Conservation (phyloP, 1,140 invertebrate genomes). For the Hirudo medicinalis region DNA sequence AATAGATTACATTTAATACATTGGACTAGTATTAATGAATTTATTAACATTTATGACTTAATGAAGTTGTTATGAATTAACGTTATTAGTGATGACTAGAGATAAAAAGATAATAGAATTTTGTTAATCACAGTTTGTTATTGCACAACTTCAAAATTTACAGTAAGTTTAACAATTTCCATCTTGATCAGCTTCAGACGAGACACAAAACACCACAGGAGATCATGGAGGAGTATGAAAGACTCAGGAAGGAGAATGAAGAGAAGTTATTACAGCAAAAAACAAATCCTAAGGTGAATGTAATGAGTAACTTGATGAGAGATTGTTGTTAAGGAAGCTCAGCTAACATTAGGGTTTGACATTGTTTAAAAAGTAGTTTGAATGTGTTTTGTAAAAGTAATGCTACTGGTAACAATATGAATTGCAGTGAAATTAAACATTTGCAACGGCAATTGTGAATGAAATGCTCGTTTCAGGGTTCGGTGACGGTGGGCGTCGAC, state of each 20-base stretch:
- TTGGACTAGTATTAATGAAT: no score
- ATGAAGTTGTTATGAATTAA: no score
- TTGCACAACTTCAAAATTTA: not conserved
- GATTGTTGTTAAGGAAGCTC: not conserved
- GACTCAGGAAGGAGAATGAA: slow-evolving; percentile 60
- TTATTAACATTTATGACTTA: no score
- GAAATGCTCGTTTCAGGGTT: slow-evolving; percentile 45
- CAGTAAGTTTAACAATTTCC: not conserved
- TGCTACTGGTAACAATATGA: no score
- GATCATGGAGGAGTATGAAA: slow-evolving; percentile 85
- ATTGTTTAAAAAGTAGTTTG: no score
- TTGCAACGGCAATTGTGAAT: not conserved
- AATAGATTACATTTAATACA: no score
- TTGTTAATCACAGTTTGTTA: not conserved
- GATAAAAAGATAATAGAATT: not conserved
- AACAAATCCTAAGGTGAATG: slow-evolving; percentile 63
- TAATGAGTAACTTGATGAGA: not conserved
- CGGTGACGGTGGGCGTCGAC: slow-evolving; percentile 72
- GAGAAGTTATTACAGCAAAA: slow-evolving; percentile 67
- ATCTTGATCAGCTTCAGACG: slow-evolving; percentile 48
- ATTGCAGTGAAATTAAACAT: no score
- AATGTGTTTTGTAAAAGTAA: not conserved
- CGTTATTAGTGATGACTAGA: not conserved
- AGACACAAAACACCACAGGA: slow-evolving; percentile 77
- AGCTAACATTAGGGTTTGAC: no score